phyloP scores from a whole-genome alignment of 2,113 vertebrate genomes.

The Diadophis punctatus region DNA sequence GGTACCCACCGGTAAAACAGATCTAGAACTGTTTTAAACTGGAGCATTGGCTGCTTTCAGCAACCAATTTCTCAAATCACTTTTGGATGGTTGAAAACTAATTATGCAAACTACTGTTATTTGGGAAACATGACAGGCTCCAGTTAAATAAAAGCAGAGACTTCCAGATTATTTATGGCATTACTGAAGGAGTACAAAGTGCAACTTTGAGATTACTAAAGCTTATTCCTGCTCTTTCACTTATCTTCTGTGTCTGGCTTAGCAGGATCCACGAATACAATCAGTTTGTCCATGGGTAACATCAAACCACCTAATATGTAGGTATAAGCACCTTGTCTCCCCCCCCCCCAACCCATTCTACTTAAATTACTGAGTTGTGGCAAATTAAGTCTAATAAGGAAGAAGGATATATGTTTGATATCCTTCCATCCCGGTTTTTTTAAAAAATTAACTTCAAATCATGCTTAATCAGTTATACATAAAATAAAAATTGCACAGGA shows the following conservation, averaged over 20 bases:
- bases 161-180: not conserved
- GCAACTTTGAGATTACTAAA: not conserved
- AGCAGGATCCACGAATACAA: not conserved
- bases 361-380: not conserved
- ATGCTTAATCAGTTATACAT: not conserved
- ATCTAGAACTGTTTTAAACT: not conserved
- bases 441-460: not conserved
- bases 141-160: not conserved
- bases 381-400: not conserved
- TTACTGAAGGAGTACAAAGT: not conserved
- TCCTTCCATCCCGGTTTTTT: not conserved
- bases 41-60: not conserved
- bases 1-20: not conserved
- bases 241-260: not conserved
- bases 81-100: not conserved
- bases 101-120: not conserved
- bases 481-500: not conserved
- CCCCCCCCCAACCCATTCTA: no score
- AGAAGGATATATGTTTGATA: not conserved
- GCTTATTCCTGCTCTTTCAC: not conserved
- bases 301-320: not conserved
- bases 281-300: not conserved
- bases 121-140: not conserved
- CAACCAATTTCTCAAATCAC: not conserved
- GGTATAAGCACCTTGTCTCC: not conserved